These are phyloP conservation scores for Caligus rogercresseyi DNA, from an alignment of 1,140 invertebrate species.

Conservation along the genomic window DNA sequence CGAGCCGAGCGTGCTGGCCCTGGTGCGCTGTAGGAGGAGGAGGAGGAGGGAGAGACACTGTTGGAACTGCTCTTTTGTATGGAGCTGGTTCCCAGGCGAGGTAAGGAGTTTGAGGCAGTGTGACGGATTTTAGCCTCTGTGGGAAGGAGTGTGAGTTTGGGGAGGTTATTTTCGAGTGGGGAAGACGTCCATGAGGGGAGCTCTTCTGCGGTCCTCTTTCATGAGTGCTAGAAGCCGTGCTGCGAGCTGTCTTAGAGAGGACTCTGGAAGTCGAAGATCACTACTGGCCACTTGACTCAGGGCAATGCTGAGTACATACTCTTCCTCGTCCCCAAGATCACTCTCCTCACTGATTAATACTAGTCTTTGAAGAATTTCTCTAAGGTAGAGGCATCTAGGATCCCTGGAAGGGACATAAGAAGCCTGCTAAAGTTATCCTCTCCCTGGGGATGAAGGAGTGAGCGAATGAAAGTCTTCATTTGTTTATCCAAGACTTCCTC, in stretches of 20 bases:
- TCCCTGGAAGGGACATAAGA: neutral
- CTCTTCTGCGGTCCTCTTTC: neutral
- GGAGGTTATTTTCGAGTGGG: neutral
- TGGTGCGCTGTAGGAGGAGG: slow-evolving; percentile 31
- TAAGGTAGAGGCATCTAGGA: neutral
- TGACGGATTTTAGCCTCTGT: neutral
- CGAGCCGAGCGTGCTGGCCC: slow-evolving; percentile 46
- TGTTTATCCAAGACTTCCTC: neutral
- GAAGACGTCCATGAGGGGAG: neutral
- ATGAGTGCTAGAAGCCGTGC: neutral
- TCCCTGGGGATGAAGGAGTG: neutral
- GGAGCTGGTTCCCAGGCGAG: slow-evolving; percentile 32
- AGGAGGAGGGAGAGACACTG: slow-evolving; percentile 5
- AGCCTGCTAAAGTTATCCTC: neutral
- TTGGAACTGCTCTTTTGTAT: slow-evolving; percentile 21
- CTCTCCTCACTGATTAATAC: too few species aligned
- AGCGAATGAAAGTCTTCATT: neutral
- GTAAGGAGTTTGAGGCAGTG: slow-evolving; percentile 50
- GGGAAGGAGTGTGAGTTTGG: neutral
- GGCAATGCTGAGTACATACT: neutral
- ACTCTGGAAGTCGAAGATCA: neutral
- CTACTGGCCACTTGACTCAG: neutral
- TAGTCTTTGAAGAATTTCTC: slow-evolving; percentile 15
- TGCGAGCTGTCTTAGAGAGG: neutral
- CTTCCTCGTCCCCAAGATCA: slow-evolving; percentile 17